A percentile compares a stretch with the other conserved stretches of the same genome.
Conservation (phyloP, 2,113 vertebrate genomes). For the Nesogale talazaci region DNA sequence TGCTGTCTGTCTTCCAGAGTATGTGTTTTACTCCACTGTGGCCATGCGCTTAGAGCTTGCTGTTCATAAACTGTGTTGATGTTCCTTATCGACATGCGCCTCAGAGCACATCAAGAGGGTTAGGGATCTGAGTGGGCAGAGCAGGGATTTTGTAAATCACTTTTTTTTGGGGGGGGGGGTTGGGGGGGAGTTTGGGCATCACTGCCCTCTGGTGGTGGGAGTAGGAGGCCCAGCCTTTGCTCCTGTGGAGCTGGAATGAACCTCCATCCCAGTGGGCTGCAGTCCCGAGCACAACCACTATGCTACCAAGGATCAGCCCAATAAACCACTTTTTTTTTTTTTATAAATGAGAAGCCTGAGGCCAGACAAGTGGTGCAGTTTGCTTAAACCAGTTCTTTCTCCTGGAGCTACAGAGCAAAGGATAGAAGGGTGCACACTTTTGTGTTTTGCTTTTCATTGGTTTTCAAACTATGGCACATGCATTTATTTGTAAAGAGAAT, state of each 20-base stretch:
- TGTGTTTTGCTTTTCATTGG: background rate
- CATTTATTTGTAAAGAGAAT: background rate
- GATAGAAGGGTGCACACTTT: background rate
- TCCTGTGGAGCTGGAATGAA: too few relatives aligned
- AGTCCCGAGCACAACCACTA: too few relatives aligned
- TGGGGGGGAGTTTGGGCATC: too few relatives aligned
- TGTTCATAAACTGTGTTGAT: background rate
- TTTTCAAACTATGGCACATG: conserved; percentile 17
- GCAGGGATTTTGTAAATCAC: background rate
- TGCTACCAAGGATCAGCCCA: too few relatives aligned
- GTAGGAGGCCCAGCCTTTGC: too few relatives aligned
- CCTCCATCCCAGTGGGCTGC: too few relatives aligned
- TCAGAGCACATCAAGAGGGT: background rate
- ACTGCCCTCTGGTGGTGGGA: too few relatives aligned
- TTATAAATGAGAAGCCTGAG: background rate
- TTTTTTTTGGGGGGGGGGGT: too few relatives aligned
- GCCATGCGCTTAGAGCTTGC: background rate
- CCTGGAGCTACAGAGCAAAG: background rate
- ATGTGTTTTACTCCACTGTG: background rate
- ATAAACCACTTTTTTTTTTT: too few relatives aligned
- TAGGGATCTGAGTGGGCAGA: background rate
- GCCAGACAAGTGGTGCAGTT: background rate
- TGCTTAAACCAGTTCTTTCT: background rate
- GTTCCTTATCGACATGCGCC: background rate
- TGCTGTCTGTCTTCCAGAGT: background rate